Conservation (phyloP, 2,888 invertebrate genomes). For the Sarcophaga rosellei region DNA sequence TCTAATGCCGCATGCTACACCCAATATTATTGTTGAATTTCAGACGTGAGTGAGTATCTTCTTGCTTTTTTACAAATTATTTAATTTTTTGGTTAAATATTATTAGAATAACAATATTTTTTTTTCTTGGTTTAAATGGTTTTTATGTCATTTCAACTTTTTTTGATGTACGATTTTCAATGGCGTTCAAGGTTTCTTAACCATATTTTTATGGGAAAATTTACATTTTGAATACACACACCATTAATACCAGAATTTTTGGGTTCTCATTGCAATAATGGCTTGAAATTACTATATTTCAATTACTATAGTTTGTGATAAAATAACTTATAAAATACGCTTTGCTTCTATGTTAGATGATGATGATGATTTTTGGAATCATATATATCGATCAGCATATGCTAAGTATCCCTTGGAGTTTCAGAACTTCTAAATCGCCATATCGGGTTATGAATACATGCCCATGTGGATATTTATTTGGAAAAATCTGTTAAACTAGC, state of each 20-base stretch:
- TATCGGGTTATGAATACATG: too few relatives aligned
- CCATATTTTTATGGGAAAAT: constrained; percentile 25
- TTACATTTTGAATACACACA: neutral
- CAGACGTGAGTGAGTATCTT: constrained; percentile 17
- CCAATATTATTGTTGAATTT: constrained; percentile 36
- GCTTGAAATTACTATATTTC: too few relatives aligned
- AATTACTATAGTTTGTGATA: too few relatives aligned
- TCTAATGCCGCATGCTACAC: constrained; percentile 17
- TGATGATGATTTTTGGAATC: too few relatives aligned
- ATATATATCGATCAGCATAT: too few relatives aligned
- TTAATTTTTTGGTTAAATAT: constrained; percentile 24
- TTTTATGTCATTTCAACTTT: constrained; percentile 18
- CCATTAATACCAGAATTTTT: neutral
- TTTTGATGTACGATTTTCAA: neutral
- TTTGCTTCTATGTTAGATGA: too few relatives aligned
- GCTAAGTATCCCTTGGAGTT: too few relatives aligned
- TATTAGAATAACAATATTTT: constrained; percentile 24
- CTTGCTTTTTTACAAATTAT: neutral
- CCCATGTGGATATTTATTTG: too few relatives aligned
- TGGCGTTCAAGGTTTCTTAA: constrained; percentile 31
- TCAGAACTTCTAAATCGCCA: too few relatives aligned
- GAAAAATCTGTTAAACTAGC: too few relatives aligned
- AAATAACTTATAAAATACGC: too few relatives aligned
- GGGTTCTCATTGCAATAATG: neutral
- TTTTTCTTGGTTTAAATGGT: neutral